Evolutionary conservation across 2,113 vertebrate species (phyloP).

Genomic region (Coturnix japonica): DNA sequence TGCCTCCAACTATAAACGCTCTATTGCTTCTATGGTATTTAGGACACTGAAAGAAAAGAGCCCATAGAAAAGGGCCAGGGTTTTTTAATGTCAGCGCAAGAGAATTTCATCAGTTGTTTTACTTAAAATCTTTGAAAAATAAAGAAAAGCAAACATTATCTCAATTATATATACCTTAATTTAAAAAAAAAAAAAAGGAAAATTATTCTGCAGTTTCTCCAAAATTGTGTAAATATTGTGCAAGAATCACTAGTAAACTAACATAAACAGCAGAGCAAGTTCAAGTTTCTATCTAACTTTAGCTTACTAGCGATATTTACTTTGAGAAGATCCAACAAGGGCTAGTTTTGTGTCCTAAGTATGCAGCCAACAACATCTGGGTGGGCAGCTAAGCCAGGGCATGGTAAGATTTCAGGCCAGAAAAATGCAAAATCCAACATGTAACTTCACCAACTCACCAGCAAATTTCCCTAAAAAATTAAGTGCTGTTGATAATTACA

Average conservation of each 20-base stretch:
- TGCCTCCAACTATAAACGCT: conserved; percentile 50
- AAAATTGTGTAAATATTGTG: background rate
- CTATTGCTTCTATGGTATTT: conserved; percentile 56
- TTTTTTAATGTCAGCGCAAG: conserved; percentile 46
- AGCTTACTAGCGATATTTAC: background rate
- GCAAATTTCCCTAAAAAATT: background rate
- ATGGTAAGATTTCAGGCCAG: background rate
- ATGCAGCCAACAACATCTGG: background rate
- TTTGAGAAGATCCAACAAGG: background rate
- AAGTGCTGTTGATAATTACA: background rate
- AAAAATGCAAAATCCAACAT: background rate
- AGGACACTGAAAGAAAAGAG: conserved; percentile 57
- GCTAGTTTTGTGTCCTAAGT: background rate
- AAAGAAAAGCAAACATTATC: background rate
- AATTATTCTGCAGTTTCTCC: background rate
- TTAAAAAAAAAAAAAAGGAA: background rate
- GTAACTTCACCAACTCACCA: background rate
- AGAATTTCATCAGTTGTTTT: conserved; percentile 26
- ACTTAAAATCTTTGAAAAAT: background rate
- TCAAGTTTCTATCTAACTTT: background rate
- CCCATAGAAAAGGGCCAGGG: conserved; percentile 1
- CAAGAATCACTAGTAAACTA: background rate
- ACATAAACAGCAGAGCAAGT: background rate
- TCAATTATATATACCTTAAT: background rate
- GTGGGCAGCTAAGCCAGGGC: background rate